These are phyloP conservation scores for Felis catus DNA, from an alignment of 2,113 vertebrate species.

Conservation along the genomic window F.catus_Fca126_mat1.0 CM031418.1:140131501-140132000, in stretches of 20 bases:
- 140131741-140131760: background rate
- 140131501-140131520: rapidly evolving
- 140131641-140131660: background rate
- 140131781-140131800: background rate
- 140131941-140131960: too few species aligned
- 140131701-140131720: background rate
- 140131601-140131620: background rate
- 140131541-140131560: rapidly evolving
- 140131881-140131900: background rate
- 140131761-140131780: too few species aligned
- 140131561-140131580: background rate
- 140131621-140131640: too few species aligned
- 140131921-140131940: too few species aligned
- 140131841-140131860: background rate
- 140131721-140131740: too few species aligned
- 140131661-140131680: background rate
- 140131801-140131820: background rate
- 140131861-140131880: background rate
- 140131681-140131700: background rate
- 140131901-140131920: too few species aligned
- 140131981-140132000: background rate
- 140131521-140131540: rapidly evolving
- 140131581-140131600: background rate
- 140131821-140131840: rapidly evolving
- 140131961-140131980: rapidly evolving